Conservation (phyloP, 1,140 invertebrate species). For the Euwallacea similis region DNA sequence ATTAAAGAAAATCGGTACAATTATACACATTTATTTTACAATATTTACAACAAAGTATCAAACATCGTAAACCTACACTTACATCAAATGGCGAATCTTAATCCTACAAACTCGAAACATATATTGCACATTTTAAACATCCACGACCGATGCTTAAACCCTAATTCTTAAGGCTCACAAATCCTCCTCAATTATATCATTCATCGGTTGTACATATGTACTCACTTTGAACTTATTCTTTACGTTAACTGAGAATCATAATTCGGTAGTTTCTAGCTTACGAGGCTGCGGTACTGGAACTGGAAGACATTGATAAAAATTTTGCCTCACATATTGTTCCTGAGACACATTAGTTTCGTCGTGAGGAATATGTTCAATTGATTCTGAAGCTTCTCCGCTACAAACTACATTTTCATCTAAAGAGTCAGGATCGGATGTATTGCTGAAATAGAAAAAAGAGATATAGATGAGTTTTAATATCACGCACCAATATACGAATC, state of each 20-base stretch:
- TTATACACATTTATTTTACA: no score
- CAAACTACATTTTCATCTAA: slow-evolving; percentile 83
- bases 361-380: slow-evolving; percentile 19
- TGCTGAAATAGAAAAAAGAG: slow-evolving; percentile 56
- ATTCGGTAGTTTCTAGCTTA: slow-evolving; percentile 85
- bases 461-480: not conserved
- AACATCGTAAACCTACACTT: no score
- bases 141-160: no score
- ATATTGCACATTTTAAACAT: no score
- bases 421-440: slow-evolving; percentile 79
- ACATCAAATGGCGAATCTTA: no score
- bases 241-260: slow-evolving; percentile 52
- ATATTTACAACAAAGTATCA: no score
- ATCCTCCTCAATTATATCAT: slow-evolving; percentile 11
- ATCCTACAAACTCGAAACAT: no score
- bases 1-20: no score
- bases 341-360: slow-evolving; percentile 5
- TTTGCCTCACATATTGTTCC: slow-evolving; percentile 46
- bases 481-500: not conserved
- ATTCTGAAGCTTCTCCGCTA: slow-evolving; percentile 59
- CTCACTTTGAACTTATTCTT: not conserved
- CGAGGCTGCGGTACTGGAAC: slow-evolving; percentile 67
- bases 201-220: not conserved
- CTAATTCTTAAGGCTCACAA: not conserved
- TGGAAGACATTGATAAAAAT: slow-evolving; percentile 65